Conservation (phyloP, 2,797 vertebrate species). For the Meriones psammophilus region DNA sequence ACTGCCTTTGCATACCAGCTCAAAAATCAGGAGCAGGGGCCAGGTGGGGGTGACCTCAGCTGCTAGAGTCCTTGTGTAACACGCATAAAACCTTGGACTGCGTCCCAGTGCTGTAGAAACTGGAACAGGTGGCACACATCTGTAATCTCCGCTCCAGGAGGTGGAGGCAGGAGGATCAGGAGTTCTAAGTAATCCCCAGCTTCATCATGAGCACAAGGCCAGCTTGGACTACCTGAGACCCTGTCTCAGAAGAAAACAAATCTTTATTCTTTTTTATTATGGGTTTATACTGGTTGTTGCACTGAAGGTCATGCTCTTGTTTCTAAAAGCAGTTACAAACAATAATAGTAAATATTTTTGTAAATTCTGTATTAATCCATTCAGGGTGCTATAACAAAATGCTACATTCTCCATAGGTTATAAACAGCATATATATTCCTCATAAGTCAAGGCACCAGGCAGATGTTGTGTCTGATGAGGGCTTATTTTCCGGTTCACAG, state of each 20-base stretch:
- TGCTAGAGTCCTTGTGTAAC: neutral
- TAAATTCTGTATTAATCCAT: neutral
- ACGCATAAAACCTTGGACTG: neutral
- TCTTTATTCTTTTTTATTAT: neutral
- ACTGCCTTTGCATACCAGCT: neutral
- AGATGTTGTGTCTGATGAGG: neutral
- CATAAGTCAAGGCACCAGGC: neutral
- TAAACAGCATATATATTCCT: neutral
- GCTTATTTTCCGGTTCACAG: neutral
- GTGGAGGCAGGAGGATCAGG: neutral
- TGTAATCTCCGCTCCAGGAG: neutral
- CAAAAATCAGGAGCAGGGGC: conserved; percentile 14
- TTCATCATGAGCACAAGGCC: neutral
- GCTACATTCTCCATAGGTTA: neutral
- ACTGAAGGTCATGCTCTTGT: neutral
- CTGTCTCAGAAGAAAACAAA: neutral
- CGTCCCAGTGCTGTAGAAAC: neutral
- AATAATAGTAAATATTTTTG: neutral
- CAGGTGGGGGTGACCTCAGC: neutral
- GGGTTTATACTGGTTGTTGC: neutral
- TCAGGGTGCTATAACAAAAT: neutral
- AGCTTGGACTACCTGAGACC: neutral
- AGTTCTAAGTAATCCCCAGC: neutral
- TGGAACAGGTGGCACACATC: neutral
- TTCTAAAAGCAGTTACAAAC: neutral